phyloP scores from a whole-genome alignment of 2,113 vertebrate genomes.

The Burhinus oedicnemus region DNA sequence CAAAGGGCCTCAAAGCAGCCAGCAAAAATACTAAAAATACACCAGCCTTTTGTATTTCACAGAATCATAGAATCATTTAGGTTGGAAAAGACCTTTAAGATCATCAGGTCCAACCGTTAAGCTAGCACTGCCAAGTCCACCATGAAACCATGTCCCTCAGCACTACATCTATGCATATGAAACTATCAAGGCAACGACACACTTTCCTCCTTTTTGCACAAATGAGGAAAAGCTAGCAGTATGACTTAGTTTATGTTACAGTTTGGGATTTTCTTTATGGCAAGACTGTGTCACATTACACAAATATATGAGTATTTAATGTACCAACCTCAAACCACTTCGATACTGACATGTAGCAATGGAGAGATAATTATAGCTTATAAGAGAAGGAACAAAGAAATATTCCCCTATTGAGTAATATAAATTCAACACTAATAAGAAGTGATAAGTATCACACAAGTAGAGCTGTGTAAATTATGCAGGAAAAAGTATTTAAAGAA shows the following conservation, averaged over 20 bases:
- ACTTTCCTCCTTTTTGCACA: not conserved
- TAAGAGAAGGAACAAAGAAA: not conserved
- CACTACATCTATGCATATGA: not conserved
- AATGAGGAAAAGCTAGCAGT: not conserved
- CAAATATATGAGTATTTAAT: not conserved
- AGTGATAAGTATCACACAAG: not conserved
- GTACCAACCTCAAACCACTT: not conserved
- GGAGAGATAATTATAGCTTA: not conserved
- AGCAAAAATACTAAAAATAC: not conserved
- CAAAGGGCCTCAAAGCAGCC: not conserved
- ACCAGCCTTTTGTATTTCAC: not conserved
- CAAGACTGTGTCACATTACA: not conserved
- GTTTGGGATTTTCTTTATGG: not conserved
- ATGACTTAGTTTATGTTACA: not conserved
- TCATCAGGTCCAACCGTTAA: no score
- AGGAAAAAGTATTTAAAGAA: slow-evolving; percentile 34
- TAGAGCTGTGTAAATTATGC: slow-evolving; percentile 16
- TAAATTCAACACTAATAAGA: slow-evolving; percentile 21
- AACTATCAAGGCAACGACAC: not conserved
- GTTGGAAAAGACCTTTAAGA: no score
- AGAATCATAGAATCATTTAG: no score
- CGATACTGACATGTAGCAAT: not conserved
- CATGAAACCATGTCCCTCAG: not conserved
- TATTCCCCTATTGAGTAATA: not conserved
- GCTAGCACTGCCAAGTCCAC: no score